Evolutionary conservation across 1,140 invertebrate genomes (phyloP), one percentile per base, ranked within the genome.

Genomic region (Bombus pyrosoma): DNA sequence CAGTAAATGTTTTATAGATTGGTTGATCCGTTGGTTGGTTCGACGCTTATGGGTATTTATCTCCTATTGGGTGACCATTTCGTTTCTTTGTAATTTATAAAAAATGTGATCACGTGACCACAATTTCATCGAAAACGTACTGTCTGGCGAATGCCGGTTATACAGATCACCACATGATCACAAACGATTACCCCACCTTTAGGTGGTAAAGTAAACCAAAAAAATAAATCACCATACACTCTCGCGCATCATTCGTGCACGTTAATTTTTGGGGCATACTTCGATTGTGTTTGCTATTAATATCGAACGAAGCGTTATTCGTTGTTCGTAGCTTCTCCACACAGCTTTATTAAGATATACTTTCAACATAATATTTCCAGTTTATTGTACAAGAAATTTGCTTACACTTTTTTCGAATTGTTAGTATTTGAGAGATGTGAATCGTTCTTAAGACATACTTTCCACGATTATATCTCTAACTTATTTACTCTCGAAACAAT

Each of bases 181-280:
- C 18, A 22, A 68, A 78, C 83, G 88, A 13, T n/a, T 3, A 43
- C 53, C 0, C 81, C 81, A 76, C 9, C 81, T 83, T 39, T 2
- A 9, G 39, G 57, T 22, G 8, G 4, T 9, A 13, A 10, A 9
- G 1, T 15, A 25, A 81, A 73, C 37, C 22, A 73, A 72, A 59
- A 59, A 43, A 25, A 37, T 71, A 53, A 71, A 71, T 69, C 28
- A 5, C 57, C n/a, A 37, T 68, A 34, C 76, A 37, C 68, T 72
- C 47, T 34, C 3, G 34, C 4, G 25, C 32, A 39, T 10, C 34
- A 13, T 62, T 77, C 3, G 1, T 59, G 10, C 6, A 39, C 1
- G 47, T 71, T 37, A n/a, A 71, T 15, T 37, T 68, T 69, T 6
- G 32, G 59, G 22, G 2, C 12, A 39, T n/a, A 77, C 39, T 39